Conservation (phyloP, 2,113 vertebrate species). For the Lophotis ruficrista region DNA sequence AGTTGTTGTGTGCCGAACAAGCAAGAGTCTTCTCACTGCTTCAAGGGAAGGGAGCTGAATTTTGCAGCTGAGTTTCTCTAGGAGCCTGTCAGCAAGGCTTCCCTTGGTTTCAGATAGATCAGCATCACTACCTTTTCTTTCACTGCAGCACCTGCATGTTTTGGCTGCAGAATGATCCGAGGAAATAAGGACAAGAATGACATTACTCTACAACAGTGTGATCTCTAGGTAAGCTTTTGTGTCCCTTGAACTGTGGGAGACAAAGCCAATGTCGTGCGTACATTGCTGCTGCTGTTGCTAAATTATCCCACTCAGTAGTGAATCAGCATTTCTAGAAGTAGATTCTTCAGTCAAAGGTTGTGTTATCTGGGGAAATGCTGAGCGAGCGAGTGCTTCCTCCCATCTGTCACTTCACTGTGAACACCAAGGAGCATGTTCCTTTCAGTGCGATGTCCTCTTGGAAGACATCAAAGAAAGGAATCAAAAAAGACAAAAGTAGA, state of each 20-base stretch:
- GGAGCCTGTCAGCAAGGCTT: not conserved
- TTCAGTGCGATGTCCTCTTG: not conserved
- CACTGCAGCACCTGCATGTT: accelerated
- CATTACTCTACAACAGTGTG: not conserved
- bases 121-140: not conserved
- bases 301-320: not conserved
- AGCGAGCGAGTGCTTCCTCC: not conserved
- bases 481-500: not conserved
- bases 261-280: not conserved
- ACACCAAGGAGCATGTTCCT: not conserved
- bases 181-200: not conserved
- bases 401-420: not conserved
- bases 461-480: not conserved
- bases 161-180: not conserved
- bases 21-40: not conserved
- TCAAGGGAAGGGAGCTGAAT: not conserved
- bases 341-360: not conserved
- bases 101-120: not conserved
- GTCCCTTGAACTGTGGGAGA: not conserved
- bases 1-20: not conserved
- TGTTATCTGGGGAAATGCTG: conserved; percentile 10
- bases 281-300: not conserved
- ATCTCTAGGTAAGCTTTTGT: not conserved
- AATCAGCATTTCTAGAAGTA: conserved; percentile 21
- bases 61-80: not conserved